phyloP scores from a whole-genome alignment of 35 echinoderm and acorn worm species.

The Amphiura filiformis region DNA sequence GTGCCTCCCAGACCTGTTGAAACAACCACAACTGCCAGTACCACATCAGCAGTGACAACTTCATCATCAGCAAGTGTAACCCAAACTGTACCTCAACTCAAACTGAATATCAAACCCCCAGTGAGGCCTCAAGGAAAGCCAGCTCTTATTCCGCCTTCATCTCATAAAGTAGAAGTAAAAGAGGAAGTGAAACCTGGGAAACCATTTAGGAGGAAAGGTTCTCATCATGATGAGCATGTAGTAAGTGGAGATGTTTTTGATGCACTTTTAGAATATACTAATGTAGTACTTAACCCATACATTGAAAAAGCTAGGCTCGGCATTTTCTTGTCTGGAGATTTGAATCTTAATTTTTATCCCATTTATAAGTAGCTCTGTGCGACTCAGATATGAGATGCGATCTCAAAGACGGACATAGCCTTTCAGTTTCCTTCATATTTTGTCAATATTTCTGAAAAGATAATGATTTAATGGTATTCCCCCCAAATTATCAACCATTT shows the following conservation, averaged over 20 bases:
- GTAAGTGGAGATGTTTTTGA: constrained; percentile 56
- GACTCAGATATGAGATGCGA: too few species aligned
- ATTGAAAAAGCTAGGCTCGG: too few species aligned
- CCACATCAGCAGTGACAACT: background rate
- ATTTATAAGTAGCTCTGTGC: too few species aligned
- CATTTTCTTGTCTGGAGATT: too few species aligned
- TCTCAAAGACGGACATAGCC: too few species aligned
- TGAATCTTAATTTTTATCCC: too few species aligned
- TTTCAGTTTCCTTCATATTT: too few species aligned
- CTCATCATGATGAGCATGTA: constrained; percentile 42
- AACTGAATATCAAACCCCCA: constrained; percentile 1
- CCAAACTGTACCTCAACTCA: background rate
- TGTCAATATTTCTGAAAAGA: too few species aligned
- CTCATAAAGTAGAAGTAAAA: constrained; percentile 11
- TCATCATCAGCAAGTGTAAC: background rate
- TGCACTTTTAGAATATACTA: too few species aligned
- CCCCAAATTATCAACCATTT: too few species aligned
- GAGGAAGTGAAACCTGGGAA: constrained; percentile 37
- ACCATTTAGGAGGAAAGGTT: constrained; percentile 27
- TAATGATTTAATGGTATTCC: too few species aligned
- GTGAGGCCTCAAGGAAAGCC: background rate
- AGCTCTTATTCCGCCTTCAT: constrained; percentile 1
- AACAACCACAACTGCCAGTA: background rate
- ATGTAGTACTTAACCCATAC: too few species aligned
- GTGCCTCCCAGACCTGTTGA: background rate